Conservation (phyloP, 2,113 vertebrate genomes). For the Aphyosemion australe region DNA sequence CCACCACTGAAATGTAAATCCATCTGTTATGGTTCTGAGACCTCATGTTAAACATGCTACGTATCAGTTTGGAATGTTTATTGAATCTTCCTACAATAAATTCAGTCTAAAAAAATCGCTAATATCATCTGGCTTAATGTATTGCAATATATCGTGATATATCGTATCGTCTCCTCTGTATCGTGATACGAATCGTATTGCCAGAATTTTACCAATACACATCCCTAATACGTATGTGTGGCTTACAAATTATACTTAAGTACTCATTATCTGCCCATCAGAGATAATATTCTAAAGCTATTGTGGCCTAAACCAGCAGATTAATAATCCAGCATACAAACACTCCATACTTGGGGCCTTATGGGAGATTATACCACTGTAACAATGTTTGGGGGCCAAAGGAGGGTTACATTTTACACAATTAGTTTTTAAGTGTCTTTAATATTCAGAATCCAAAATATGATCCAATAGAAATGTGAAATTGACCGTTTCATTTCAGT, state of each 20-base stretch:
- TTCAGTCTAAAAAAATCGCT: no score
- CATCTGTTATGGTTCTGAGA: no score
- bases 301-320: constrained; percentile 4
- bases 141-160: no score
- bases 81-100: no score
- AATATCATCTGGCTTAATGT: no score
- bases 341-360: constrained; percentile 13
- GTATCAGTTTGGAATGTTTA: no score
- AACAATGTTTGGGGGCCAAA: neutral
- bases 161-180: no score
- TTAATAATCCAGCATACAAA: neutral
- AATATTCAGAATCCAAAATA: neutral
- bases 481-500: constrained; percentile 2
- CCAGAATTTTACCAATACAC: no score
- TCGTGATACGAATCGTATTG: no score
- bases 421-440: neutral
- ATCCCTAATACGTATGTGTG: no score
- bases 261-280: neutral
- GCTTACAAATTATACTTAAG: constrained; percentile 5
- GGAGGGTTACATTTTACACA: neutral
- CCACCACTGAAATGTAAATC: no score
- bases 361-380: neutral
- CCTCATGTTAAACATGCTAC: no score
- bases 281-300: neutral
- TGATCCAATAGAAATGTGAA: neutral